Evolutionary conservation across 2,113 vertebrate genomes (phyloP), one percentile per base, ranked within the genome.

Genomic region (Indicator indicator): DNA sequence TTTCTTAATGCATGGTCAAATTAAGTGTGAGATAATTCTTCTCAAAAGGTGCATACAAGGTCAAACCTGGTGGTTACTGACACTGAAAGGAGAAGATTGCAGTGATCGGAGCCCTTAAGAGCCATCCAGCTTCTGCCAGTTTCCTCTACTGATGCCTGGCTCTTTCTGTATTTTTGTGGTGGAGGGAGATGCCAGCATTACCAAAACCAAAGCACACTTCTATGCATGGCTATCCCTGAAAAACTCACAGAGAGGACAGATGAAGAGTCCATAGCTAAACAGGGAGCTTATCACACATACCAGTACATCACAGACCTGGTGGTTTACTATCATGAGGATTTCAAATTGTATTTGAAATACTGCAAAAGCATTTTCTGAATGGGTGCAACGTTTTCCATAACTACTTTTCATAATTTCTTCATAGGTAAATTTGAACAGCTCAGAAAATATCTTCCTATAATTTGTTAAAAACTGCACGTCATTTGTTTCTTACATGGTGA

Each of bases 291-390:
- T 44, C 48, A 24, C 12, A 52, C 42, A 46, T 24, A 50, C 9
- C 42, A 48, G 5, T 8, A 2, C 18, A 24, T 71, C 5, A 42
- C 3, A 1, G 6, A 60, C 9, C 5, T 28, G 0, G 0, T 24
- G 46, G 7, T 11, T 88, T 78, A 56, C 16, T 56, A 15, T 44
- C 26, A 60, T 5, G 4, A 88, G 38, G 6, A 64, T 30, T 74
- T 92, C 18, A 44, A 60, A 42, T 9, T 26, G 38, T 83, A 36
- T 56, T 48, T 0, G 0, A 42, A 88, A 48, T 62, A 32, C 54
- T 17, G 2, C 32, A 62, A 62, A 68, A n/a, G 3, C 1, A 2
- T 72, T 71, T 86, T 92, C 54, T 86, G 36, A 82, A 62, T 13
- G 26, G 2, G 1, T 69, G 1, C 16, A 54, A 52, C 5, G 30